These are phyloP conservation scores for Drosophila biarmipes DNA, from an alignment of 1,140 invertebrate genomes.

Conservation along the genomic window DNA sequence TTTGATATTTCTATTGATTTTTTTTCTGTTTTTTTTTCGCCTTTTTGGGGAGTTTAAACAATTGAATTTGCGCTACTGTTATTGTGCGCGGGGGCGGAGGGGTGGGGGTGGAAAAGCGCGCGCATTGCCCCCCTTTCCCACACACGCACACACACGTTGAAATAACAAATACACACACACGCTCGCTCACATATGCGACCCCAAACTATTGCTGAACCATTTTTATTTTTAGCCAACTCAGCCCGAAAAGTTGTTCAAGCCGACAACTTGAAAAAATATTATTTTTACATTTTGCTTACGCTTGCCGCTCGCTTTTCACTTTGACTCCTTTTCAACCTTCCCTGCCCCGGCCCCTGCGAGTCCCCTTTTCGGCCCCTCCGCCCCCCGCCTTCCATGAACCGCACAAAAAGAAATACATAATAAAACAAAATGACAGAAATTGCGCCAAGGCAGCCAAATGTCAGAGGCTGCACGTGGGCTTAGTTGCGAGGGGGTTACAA, in stretches of 20 bases:
- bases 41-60: slow-evolving; percentile 31
- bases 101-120: slow-evolving; percentile 79
- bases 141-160: slow-evolving; percentile 34
- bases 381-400: slow-evolving; percentile 33
- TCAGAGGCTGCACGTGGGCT: slow-evolving; percentile 3
- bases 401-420: slow-evolving; percentile 65
- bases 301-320: slow-evolving; percentile 70
- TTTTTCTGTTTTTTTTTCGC: slow-evolving; percentile 29
- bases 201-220: slow-evolving; percentile 66
- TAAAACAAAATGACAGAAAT: slow-evolving; percentile 63
- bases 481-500: neutral
- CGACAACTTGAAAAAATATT: slow-evolving; percentile 79
- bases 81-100: slow-evolving; percentile 8
- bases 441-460: slow-evolving; percentile 58
- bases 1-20: slow-evolving; percentile 84
- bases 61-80: slow-evolving; percentile 42
- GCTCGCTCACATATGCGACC: slow-evolving; percentile 38
- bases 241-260: slow-evolving; percentile 76
- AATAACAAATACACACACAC: slow-evolving; percentile 7
- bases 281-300: slow-evolving; percentile 78
- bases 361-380: neutral
- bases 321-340: slow-evolving; percentile 72
- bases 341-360: neutral
- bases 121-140: slow-evolving; percentile 52
- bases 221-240: slow-evolving; percentile 81